These are phyloP conservation scores for Pituophis catenifer DNA, from an alignment of 2,113 vertebrate genomes.

Conservation along the genomic window DNA sequence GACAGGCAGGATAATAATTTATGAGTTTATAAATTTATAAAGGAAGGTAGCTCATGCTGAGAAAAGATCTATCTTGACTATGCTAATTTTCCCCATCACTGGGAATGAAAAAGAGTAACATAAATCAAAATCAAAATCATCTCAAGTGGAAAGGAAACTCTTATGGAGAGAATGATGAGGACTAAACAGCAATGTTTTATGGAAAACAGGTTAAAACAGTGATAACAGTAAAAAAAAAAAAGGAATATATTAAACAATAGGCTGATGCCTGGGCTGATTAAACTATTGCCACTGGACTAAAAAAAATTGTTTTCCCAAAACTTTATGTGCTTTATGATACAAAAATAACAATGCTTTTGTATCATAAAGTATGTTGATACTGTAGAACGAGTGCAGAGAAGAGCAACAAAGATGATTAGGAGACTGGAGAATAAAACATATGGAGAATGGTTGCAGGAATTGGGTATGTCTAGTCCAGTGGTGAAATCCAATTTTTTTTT, in stretches of 20 bases:
- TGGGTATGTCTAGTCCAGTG: not conserved
- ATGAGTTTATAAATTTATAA: not conserved
- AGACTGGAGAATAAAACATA: not conserved
- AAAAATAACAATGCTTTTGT: not conserved
- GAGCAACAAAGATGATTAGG: not conserved
- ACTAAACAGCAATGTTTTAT: constrained; percentile 15
- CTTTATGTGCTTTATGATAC: not conserved
- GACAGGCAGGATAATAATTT: constrained; percentile 19
- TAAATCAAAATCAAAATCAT: constrained; percentile 51
- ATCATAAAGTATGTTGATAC: not conserved
- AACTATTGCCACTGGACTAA: not conserved
- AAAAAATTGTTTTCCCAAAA: not conserved
- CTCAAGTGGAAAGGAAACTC: constrained; percentile 25
- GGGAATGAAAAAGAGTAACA: constrained; percentile 21
- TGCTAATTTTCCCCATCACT: constrained; percentile 53
- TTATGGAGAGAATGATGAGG: not conserved
- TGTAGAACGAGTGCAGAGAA: not conserved
- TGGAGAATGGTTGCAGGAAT: not conserved
- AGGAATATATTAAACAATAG: not conserved
- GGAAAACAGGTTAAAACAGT: not conserved
- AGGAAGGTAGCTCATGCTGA: constrained; percentile 33
- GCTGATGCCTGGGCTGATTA: not conserved
- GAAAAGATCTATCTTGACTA: constrained; percentile 41
- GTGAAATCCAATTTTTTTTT: no score
- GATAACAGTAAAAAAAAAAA: not conserved